Conservation (phyloP, 2,113 vertebrate species). For the Progne subis region DNA sequence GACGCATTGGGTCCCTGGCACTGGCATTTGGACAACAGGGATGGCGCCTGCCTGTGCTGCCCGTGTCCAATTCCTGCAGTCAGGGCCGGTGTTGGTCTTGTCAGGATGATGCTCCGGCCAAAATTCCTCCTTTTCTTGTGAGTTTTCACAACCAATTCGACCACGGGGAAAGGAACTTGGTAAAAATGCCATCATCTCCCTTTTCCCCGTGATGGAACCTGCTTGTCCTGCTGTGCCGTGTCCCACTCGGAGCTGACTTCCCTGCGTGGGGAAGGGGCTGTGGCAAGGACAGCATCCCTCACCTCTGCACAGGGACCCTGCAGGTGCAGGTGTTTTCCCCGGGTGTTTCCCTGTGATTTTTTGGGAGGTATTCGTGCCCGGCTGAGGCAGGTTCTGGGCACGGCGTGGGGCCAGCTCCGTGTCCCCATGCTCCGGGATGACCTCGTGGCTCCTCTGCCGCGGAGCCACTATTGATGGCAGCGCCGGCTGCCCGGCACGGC, state of each 20-base stretch:
- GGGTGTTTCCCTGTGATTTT: background rate
- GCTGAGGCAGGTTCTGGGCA: background rate
- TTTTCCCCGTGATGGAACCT: background rate
- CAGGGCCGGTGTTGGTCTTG: background rate
- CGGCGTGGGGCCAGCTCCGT: background rate
- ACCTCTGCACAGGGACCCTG: accelerated
- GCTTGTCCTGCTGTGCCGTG: accelerated
- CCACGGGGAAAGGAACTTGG: accelerated
- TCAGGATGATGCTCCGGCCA: background rate
- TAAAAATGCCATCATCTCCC: accelerated
- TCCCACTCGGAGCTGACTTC: accelerated
- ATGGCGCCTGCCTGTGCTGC: background rate
- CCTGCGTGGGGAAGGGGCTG: accelerated
- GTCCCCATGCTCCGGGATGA: background rate
- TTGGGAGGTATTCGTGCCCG: background rate
- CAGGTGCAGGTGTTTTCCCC: too few species aligned
- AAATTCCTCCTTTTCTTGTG: background rate
- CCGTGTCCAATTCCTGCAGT: accelerated
- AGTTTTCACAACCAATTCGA: background rate
- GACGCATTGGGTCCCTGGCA: background rate
- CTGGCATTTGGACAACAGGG: accelerated
- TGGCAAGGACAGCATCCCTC: accelerated
- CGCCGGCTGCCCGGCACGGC: background rate
- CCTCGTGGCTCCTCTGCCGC: background rate
- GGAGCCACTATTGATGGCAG: background rate